Evolutionary conservation across 2,113 vertebrate genomes (phyloP).

Genomic region (Hydrochoerus hydrochaeris): DNA sequence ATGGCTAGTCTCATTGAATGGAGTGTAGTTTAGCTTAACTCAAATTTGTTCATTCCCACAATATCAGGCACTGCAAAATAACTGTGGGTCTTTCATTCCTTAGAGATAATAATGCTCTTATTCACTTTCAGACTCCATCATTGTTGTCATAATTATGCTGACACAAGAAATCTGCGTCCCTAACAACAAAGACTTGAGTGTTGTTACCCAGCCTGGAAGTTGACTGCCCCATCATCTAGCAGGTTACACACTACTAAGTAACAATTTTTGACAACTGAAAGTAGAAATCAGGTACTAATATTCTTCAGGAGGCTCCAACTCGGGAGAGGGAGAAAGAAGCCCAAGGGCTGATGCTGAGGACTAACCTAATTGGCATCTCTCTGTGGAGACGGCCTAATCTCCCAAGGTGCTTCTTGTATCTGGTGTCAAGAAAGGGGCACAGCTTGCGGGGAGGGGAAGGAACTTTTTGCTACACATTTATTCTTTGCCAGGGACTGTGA

Average conservation of each 20-base stretch:
- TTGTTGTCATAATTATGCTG: not conserved
- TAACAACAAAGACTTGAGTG: slow-evolving; percentile 6
- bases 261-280: slow-evolving; percentile 45
- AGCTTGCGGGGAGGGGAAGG: not conserved
- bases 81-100: not conserved
- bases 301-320: slow-evolving; percentile 29
- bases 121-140: not conserved
- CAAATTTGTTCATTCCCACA: not conserved
- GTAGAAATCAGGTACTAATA: slow-evolving; percentile 23
- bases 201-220: not conserved
- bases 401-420: not conserved
- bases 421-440: not conserved
- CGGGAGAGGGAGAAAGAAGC: not conserved
- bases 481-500: not conserved
- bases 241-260: slow-evolving; percentile 15
- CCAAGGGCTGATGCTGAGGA: not conserved
- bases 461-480: not conserved
- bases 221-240: not conserved
- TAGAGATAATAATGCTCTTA: not conserved
- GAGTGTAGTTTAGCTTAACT: not conserved
- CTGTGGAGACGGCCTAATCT: slow-evolving; percentile 23
- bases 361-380: slow-evolving; percentile 31
- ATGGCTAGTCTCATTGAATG: not conserved
- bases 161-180: not conserved
- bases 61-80: not conserved